A percentile compares a stretch with the other conserved stretches of the same genome.
Conservation (phyloP, 2,113 vertebrate genomes). For the Dendrocopos noguchii region DNA sequence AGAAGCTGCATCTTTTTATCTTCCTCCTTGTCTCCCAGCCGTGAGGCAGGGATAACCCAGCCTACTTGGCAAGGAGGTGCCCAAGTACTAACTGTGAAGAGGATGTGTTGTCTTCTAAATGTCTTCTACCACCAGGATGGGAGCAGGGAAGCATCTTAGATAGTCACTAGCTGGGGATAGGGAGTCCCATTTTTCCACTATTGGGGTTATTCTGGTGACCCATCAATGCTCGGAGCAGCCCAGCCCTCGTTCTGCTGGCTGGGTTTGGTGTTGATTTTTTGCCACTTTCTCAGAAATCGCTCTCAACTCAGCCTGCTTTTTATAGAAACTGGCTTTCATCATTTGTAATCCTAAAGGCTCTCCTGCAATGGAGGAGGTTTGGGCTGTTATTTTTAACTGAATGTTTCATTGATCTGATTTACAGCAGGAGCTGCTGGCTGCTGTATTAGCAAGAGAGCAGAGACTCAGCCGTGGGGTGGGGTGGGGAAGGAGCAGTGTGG, state of each 20-base stretch:
- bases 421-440: neutral
- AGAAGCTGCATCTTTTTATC: neutral
- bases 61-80: neutral
- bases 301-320: neutral
- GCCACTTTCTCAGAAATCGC: neutral
- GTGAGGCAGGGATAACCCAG: accelerated
- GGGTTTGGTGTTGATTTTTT: neutral
- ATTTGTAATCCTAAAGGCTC: conserved; percentile 38
- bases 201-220: neutral
- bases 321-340: conserved; percentile 28
- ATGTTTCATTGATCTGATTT: conserved; percentile 52
- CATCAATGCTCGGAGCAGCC: neutral
- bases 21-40: neutral
- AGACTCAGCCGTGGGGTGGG: neutral
- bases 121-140: neutral
- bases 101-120: neutral
- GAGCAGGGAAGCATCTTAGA: neutral
- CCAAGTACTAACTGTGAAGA: neutral
- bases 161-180: accelerated
- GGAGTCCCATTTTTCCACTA: neutral
- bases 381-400: conserved; percentile 53
- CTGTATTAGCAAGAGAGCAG: neutral
- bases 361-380: conserved; percentile 38
- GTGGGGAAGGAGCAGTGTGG: neutral
- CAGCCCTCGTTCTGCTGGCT: neutral